Base-by-base conservation (phyloP, 2,797 vertebrate genomes). In the Tragelaphus oryx region DNA sequence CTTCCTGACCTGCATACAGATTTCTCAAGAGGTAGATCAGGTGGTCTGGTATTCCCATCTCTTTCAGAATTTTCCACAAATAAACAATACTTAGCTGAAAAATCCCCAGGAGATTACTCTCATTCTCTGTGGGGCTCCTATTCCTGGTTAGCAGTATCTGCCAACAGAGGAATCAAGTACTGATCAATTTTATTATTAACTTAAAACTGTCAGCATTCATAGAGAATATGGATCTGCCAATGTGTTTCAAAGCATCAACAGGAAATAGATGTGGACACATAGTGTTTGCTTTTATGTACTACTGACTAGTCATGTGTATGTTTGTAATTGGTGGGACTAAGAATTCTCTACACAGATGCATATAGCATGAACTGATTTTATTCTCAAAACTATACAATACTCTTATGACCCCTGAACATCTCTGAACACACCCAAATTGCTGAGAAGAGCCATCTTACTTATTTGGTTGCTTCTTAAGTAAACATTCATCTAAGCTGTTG, bases 361-460 rank as follows among this genome's bases (percentile, higher is more conserved):
- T 28, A 30, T 54, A 71, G 28, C 22, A 79, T 87, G 30, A 91
- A 93, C 46, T 75, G n/a, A 74, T 26, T 83, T 94, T 74, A 86
- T 81, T 95, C 50, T 83, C 33, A 60, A 92, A 93, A 84, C 20
- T 80, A 11, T 46, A 50, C 13, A 33, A 33, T 33, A 33, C 33
- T 46, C 2, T 79, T 65, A 59, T 71, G 12, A 54, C 8, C 33
- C 37, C 89, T 82, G 30, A 87, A 84, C 1, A 85, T 2, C 33
- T 17, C 41, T 87, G 33, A 85, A 84, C 2, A 85, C 2, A 83
- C 2, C 4, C 24, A 84, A 22, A 54, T 62, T 89, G 48, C 46
- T 95, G 50, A 95, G 28, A 81, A 92, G 17, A 84, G 5, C 33
- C 79, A 76, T 71, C 95, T 93, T 83, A 83, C 95, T 94, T 83